Evolutionary conservation across 2,113 vertebrate genomes (phyloP).

Genomic region (Notothenia rossii): DNA sequence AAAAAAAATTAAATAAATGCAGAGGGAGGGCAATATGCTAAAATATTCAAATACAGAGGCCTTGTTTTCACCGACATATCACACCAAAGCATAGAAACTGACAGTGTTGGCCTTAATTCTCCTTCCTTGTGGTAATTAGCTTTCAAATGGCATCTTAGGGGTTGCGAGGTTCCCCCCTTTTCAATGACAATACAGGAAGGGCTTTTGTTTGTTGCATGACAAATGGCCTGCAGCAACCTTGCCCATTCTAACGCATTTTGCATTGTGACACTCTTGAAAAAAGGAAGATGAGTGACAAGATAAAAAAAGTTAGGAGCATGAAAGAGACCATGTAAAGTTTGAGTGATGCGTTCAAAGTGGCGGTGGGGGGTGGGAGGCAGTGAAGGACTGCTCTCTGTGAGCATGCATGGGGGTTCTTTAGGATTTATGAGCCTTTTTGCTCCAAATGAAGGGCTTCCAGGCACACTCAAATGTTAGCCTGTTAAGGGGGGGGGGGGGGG

Average conservation of each 20-base stretch:
- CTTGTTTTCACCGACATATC: constrained; percentile 41
- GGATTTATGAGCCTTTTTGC: constrained; percentile 30
- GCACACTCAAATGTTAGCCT: constrained; percentile 29
- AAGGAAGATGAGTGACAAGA: constrained; percentile 56
- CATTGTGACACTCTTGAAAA: constrained; percentile 44
- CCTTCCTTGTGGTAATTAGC: constrained; percentile 57
- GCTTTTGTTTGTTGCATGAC: constrained; percentile 74
- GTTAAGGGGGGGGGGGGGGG: not conserved
- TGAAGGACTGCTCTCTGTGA: not conserved
- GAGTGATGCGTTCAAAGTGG: constrained; percentile 29
- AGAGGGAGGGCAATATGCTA: constrained; percentile 6
- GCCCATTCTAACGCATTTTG: constrained; percentile 44
- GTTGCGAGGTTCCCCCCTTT: not conserved
- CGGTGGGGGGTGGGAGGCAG: not conserved
- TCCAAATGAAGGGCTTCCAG: constrained; percentile 27
- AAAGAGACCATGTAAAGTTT: constrained; percentile 44
- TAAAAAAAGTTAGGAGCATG: constrained; percentile 17
- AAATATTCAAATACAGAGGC: constrained; percentile 28
- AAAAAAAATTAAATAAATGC: not conserved
- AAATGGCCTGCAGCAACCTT: constrained; percentile 61
- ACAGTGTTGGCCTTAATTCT: constrained; percentile 43
- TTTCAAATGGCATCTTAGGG: constrained; percentile 56
- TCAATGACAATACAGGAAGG: constrained; percentile 72
- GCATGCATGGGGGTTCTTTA: constrained; percentile 26
- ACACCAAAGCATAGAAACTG: constrained; percentile 41